Evolutionary conservation across 2,888 invertebrate genomes (phyloP), one percentile per base, ranked within the genome.

Genomic region (Sesia bembeciformis): DNA sequence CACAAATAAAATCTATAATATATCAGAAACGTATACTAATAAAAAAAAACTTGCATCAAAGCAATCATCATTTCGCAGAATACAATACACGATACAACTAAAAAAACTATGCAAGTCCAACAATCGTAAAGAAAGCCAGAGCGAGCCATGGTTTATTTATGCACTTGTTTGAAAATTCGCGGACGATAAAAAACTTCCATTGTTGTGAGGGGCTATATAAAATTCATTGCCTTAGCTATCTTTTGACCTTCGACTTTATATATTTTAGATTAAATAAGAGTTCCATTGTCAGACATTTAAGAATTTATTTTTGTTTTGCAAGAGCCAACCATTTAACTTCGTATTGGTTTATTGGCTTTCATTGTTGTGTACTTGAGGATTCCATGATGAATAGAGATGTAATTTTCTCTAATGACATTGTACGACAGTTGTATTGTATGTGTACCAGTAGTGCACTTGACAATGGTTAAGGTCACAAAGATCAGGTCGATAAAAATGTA

Each of bases 131-230:
- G 55, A 53, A 58, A 55, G 53, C 40, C 40, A 42, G 8, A 54
- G 8, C 51, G 23, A n/a, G 39, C 39, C 53, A 58, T 57, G 57
- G 54, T 56, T 57, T 56, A 57, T 57, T 55, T 55, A 57, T 55
- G 49, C 55, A 52, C 41, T 50, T 39, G 38, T 46, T 40, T 40
- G 56, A 49, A 39, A 43, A 39, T 49, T 51, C 23, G 49, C 42
- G 8, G 43, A 52, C 54, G 52, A 40, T 51, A 55, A 49, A 55
- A 55, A 55, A 52, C 41, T 49, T 50, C 52, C 52, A 55, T 49
- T 55, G 55, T 55, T 42, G 52, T 41, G 51, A 40, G 49, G 49
- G 40, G 55, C 7, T 39, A 39, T 7, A 23, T 53, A 43, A 42
- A 41, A 52, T 49, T 55, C 54, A 39, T 42, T 55, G 39, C 49